A percentile compares a stretch with the other conserved stretches of the same genome.
Conservation (phyloP, 2,797 vertebrate genomes). For the Cossypha polioptera region DNA sequence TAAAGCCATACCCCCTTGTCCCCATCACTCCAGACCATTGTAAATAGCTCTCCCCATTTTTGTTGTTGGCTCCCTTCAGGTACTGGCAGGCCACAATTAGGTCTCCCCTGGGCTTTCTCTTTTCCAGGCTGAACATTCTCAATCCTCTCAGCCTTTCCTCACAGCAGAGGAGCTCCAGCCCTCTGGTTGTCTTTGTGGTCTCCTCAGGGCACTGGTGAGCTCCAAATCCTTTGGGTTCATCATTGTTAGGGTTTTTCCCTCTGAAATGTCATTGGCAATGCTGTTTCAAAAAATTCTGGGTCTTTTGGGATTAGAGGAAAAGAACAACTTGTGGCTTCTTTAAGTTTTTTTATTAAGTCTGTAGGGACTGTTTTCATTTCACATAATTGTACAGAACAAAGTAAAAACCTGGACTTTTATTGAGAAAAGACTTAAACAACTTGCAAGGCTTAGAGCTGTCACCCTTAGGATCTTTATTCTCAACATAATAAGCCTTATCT, state of each 20-base stretch:
- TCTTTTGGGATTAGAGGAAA: neutral
- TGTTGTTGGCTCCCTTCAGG: neutral
- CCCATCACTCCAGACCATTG: neutral
- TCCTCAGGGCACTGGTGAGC: neutral
- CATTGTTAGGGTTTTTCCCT: neutral
- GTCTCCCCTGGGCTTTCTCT: neutral
- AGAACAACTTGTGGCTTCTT: neutral
- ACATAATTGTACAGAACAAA: neutral
- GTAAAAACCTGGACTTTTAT: neutral
- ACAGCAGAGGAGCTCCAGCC: neutral
- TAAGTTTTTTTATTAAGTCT: neutral
- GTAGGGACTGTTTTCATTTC: neutral
- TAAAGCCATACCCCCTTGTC: neutral
- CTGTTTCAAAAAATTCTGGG: neutral
- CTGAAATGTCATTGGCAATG: neutral
- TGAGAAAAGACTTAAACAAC: neutral
- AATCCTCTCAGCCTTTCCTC: neutral
- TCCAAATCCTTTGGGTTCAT: neutral
- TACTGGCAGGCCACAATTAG: neutral
- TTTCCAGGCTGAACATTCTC: neutral
- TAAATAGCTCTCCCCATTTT: neutral
- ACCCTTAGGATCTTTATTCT: neutral
- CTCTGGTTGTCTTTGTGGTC: neutral
- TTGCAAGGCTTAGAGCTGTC: neutral
- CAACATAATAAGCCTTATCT: slow-evolving; percentile 25